A percentile compares a stretch with the other conserved stretches of the same genome.
phyloP scores from a whole-genome alignment of 2,113 vertebrate species.

The Ptychochromis oligacanthus region DNA sequence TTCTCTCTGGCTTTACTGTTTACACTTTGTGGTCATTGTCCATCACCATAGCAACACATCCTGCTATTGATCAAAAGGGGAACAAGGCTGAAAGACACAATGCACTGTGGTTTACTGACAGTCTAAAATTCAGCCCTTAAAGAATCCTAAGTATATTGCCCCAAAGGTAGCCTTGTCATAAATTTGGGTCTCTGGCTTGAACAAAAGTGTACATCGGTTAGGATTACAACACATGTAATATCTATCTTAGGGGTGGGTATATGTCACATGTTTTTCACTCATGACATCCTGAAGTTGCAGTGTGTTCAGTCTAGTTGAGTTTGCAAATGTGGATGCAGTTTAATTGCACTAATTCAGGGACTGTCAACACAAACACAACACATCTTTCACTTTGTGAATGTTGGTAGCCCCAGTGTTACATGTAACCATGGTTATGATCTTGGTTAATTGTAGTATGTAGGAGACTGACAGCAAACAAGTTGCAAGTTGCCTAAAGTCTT shows the following conservation, averaged over 20 bases:
- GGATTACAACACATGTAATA: background rate
- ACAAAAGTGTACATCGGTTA: background rate
- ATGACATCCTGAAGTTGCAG: background rate
- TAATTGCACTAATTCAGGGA: background rate
- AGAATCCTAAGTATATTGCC: background rate
- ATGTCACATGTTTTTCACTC: background rate
- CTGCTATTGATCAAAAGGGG: conserved; percentile 51
- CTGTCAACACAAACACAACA: background rate
- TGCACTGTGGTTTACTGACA: background rate
- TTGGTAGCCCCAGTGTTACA: no score
- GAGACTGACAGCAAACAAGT: background rate
- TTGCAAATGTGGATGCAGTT: background rate
- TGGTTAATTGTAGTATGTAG: background rate
- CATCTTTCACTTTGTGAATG: background rate
- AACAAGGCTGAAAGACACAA: conserved; percentile 47
- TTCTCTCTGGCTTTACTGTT: conserved; percentile 58
- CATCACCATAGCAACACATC: conserved; percentile 70
- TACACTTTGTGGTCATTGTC: conserved; percentile 70
- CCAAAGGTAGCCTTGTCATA: background rate
- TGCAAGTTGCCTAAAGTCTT: background rate
- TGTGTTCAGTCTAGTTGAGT: background rate
- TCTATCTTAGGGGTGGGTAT: background rate
- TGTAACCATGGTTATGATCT: background rate
- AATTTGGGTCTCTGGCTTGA: background rate
- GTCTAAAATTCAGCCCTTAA: background rate